phyloP scores from a whole-genome alignment of 2,888 invertebrate species.

The Vesta saturnalis region DNA sequence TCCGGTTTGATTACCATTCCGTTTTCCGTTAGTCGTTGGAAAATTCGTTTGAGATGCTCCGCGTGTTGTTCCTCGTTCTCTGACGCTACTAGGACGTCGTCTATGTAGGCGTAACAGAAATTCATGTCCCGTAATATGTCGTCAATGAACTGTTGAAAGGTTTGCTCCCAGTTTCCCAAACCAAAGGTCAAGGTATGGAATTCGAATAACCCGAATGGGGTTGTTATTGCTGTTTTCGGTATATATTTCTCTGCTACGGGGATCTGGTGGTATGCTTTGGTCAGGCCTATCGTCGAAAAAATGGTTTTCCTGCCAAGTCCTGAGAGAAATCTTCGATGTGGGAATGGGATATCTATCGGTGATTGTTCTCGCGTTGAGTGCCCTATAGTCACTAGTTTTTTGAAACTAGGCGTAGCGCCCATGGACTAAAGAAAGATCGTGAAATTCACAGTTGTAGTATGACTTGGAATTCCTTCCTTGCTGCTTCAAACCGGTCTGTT shows the following conservation, averaged over 20 bases:
- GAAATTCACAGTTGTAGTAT: too few relatives aligned
- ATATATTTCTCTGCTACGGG: constrained; percentile 50
- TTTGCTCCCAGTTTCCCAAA: constrained; percentile 51
- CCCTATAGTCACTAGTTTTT: too few relatives aligned
- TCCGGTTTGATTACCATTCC: too few relatives aligned
- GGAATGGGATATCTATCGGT: too few relatives aligned
- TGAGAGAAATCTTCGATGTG: neutral
- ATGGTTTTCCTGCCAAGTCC: neutral
- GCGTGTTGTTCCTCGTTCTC: neutral
- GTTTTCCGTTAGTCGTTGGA: too few relatives aligned
- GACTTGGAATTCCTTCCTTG: neutral
- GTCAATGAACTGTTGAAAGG: constrained; percentile 50
- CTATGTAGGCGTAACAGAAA: neutral
- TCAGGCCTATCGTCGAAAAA: neutral
- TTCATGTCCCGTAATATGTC: neutral
- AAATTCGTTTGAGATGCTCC: neutral
- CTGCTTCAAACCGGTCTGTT: neutral
- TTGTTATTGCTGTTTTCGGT: constrained; percentile 53
- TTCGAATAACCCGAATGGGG: constrained; percentile 54
- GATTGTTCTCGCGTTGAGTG: too few relatives aligned
- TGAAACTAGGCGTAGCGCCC: too few relatives aligned
- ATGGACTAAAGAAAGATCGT: too few relatives aligned
- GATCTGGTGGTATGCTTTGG: constrained; percentile 52
- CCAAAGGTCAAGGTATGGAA: constrained; percentile 49
- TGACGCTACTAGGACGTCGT: constrained; percentile 3